Evolutionary conservation across 2,797 vertebrate genomes (phyloP), one percentile per base, ranked within the genome.

Genomic region (Mus minutoides): DNA sequence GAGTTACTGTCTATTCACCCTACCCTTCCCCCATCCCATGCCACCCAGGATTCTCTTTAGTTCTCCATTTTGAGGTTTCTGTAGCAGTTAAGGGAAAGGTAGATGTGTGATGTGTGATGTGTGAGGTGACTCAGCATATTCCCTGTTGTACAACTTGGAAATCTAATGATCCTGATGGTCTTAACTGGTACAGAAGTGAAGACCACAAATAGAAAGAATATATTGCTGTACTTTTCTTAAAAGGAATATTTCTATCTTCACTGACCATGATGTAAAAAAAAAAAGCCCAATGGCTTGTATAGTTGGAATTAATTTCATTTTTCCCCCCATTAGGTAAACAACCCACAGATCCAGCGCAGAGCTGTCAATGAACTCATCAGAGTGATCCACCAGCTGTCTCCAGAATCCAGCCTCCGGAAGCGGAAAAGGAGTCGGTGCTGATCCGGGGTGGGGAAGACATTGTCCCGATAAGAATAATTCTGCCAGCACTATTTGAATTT

Each of bases 341-440:
- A 99, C 89, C 40, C 71, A 46, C 96, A 92, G 92, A 90, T 97
- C 85, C 98, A 98, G 64, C 98, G 98, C 73, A 98, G 98, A 91
- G 99, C 98, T 1, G 94, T 98, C 37, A 95, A 75, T 14, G 98
- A 99, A 92, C 95, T 99, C 54, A 60, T 76, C 64, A 76, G 0
- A 0, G 97, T 99, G 93, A 88, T 99, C 5, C 19, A 21, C 12
- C 96, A 97, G 0, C 93, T 98, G 67, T 77, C 40, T 0, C 52
- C 40, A 76, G 78, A 0, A 79, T 4, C 67, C 52, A 93, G 54
- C 87, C 52, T 2, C 0, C 17, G 49, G 95, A 98, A 96, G 95
- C 90, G 94, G 40, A 98, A 98, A 95, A 98, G 98, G 93, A 98
- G 98, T 43, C 98, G 83, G 94, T 12, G 77, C n/a, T 22, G 58